Conservation (phyloP, 2,113 vertebrate species). For the Thermophis baileyi region DNA sequence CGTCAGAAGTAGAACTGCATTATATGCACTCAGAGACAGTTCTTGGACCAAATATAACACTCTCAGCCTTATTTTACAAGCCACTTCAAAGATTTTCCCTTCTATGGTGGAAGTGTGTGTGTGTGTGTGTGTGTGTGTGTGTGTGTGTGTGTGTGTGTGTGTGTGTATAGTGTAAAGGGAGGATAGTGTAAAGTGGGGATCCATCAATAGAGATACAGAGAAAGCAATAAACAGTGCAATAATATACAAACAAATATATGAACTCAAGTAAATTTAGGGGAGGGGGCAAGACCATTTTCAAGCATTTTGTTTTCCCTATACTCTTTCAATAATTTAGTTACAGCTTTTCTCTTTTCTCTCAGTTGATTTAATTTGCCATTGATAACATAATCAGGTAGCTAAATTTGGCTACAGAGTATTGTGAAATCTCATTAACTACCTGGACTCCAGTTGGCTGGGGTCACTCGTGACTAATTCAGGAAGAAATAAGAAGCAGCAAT, state of each 20-base stretch:
- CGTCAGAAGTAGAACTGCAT: not conserved
- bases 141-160: not conserved
- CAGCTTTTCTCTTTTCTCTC: not conserved
- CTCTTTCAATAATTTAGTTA: not conserved
- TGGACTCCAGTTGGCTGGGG: not conserved
- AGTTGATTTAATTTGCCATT: not conserved
- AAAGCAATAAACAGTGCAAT: not conserved
- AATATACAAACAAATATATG: not conserved
- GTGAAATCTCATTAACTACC: not conserved
- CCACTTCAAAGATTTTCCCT: not conserved
- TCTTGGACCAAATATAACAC: not conserved
- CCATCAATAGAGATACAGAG: not conserved
- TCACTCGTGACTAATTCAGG: not conserved
- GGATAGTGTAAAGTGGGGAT: not conserved
- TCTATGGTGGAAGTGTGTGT: not conserved
- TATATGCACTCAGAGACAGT: not conserved
- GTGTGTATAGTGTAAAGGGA: too few relatives aligned
- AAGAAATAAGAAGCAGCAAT: not conserved
- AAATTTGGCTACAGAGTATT: not conserved
- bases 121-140: not conserved
- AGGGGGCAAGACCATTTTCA: not conserved
- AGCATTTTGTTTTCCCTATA: not conserved
- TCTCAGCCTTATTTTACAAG: not conserved
- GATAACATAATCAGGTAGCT: not conserved
- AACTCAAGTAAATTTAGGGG: not conserved